Base-by-base conservation (phyloP, 2,797 vertebrate genomes). In the Acridotheres tristis region DNA sequence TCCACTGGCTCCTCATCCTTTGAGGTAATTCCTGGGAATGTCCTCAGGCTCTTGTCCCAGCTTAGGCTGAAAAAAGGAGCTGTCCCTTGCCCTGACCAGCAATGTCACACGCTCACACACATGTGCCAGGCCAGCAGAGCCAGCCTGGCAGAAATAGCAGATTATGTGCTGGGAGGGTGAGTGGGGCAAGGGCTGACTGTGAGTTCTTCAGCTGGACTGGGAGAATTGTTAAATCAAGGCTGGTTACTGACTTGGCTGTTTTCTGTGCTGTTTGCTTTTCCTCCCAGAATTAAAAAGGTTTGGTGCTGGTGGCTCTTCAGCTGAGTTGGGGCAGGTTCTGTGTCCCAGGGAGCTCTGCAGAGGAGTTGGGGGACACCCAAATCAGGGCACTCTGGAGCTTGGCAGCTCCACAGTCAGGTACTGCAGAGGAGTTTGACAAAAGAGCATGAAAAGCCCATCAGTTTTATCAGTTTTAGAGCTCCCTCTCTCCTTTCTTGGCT, bases 11-110 rank as follows among this genome's bases (percentile, higher is more conserved):
- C 92, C 71, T 55, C 90, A 79, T 88, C 61, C 88, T 85, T 57
- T 48, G 93, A 86, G 91, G 84, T 97, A 51, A 96, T 94, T 96
- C 89, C 80, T 92, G 88, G 68, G 89, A 51, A 90, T 94, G 94
- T 87, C 85, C 96, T 91, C 43, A 55, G 89, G 83, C 78, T 75
- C 17, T 23, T 91, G 83, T 69, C 71, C 78, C 57, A 62, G 89
- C 83, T 77, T 27, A 82, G 77, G 92, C 91, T 88, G 82, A 74
- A 68, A 25, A 40, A 47, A 13, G 74, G 27, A 23, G 10, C 61
- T 59, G 88, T 66, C 68, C 40, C 47, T 21, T 91, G 85, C 58
- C 88, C 72, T 78, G 59, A 62, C 78, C 4, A 7, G 30, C 32
- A 2, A n/a, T 36, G 72, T 75, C 86, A 72, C 83, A 34, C 18